A percentile compares a stretch with the other conserved stretches of the same genome.
These are phyloP conservation scores for Pangasius sanitwongsei DNA, from an alignment of 2,797 vertebrate species.

Conservation along the genomic window DNA sequence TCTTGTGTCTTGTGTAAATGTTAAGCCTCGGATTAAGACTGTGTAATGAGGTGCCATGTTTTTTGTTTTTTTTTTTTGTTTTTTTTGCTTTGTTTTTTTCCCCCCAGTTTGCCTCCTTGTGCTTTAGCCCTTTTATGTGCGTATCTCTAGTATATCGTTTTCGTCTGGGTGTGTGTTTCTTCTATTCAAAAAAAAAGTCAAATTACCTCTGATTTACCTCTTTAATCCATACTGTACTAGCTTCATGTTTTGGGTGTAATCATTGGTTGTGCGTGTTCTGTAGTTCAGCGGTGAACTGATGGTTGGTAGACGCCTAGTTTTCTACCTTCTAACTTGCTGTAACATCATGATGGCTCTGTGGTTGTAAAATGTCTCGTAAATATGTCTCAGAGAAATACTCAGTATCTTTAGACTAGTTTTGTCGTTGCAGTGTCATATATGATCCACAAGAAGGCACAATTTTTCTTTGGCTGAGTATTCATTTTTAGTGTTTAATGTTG, in stretches of 20 bases:
- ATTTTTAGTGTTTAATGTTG: neutral
- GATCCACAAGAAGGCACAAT: neutral
- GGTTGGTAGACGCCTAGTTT: neutral
- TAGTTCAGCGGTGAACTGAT: neutral
- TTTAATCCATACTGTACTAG: neutral
- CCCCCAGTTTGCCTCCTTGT: neutral
- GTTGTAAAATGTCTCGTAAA: neutral
- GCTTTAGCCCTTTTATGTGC: neutral
- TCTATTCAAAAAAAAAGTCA: neutral
- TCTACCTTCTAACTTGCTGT: neutral
- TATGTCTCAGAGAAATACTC: neutral
- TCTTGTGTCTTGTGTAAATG: constrained; percentile 45
- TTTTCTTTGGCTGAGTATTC: neutral
- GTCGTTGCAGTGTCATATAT: neutral
- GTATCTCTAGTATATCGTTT: neutral
- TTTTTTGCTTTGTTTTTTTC: neutral
- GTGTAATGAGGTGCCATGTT: constrained; percentile 24
- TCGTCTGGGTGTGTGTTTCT: neutral
- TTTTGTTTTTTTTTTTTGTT: constrained; percentile 37
- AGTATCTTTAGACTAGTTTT: neutral
- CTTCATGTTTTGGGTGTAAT: neutral
- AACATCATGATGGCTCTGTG: neutral
- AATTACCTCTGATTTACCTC: neutral
- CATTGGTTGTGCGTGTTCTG: neutral
- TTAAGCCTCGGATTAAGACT: constrained; percentile 17